Base-by-base conservation (phyloP, 2,113 vertebrate genomes). In the Lampris megalopsis region DNA sequence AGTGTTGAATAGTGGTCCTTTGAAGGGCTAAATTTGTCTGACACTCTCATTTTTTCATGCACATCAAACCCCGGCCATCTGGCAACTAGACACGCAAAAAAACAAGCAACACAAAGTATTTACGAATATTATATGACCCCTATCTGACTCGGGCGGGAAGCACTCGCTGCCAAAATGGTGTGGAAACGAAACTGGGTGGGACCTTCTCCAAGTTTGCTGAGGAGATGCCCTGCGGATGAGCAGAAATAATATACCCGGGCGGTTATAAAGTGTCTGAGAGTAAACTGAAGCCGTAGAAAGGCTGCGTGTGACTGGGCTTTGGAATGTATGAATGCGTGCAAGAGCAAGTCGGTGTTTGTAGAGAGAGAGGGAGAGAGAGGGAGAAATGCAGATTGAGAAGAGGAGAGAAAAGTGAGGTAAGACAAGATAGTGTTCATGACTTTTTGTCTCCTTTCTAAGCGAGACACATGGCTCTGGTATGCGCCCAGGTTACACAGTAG, bases 391-490 rank as follows among this genome's bases (percentile, higher is more conserved):
- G 48, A 38, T 4, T 4, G 9, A 24, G 42, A 38, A 61, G 13
- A 40, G 13, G 43, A 60, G 37, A 82, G 62, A 66, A 35, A 7
- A 54, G 41, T 42, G 45, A 3, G 24, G 24, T 24, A 24, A 24
- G 24, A 24, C 24, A 54, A 1, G 6, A 40, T n/a, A 75, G 48
- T 59, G 53, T 59, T 53, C 2, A 42, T 71, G 50, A 57, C 40
- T 71, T 66, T 61, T 42, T 79, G 69, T 71, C 79, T 64, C 68
- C 63, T 24, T 40, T 49, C 24, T 36, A 52, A 3, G 50, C 40
- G 62, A 56, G 73, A 88, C 88, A 90, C 82, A 67, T 85, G 90
- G 83, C 75, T 54, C 24, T 86, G 71, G 1, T 54, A 82, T 67
- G 71, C 63, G 75, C 40, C 60, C 54, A 37, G 43, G 5, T 53